Evolutionary conservation across 53 echinoderm and acorn worm species (phyloP).

Genomic region (Astropecten irregularis): DNA sequence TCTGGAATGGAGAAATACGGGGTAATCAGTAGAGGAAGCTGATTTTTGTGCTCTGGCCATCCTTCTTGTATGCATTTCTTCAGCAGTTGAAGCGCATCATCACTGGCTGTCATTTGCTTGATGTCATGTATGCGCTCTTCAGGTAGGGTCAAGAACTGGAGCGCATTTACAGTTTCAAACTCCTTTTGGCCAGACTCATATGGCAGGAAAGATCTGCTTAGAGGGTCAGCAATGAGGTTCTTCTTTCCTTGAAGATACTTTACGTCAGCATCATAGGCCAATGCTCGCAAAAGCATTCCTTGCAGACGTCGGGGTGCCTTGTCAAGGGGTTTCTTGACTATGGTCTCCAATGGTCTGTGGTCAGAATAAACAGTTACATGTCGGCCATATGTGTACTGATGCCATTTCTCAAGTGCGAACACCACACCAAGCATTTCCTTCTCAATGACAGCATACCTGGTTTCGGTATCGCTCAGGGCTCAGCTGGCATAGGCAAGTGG

Average conservation of each 20-base stretch:
- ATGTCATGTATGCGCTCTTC: background rate
- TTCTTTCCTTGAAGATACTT: too few relatives aligned
- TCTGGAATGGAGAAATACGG: slow-evolving; percentile 55
- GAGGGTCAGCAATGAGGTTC: too few relatives aligned
- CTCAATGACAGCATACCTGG: slow-evolving; percentile 59
- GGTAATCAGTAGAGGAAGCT: background rate
- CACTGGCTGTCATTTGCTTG: too few relatives aligned
- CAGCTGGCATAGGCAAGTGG: slow-evolving; percentile 68
- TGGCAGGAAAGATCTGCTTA: slow-evolving; percentile 53
- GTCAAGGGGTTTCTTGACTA: slow-evolving; percentile 56
- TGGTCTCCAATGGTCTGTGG: slow-evolving; percentile 58
- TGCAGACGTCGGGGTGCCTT: too few relatives aligned
- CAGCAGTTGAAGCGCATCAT: slow-evolving; percentile 13
- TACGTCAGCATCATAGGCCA: slow-evolving; percentile 55
- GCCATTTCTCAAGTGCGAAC: slow-evolving; percentile 67
- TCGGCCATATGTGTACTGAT: slow-evolving; percentile 74
- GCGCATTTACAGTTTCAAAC: slow-evolving; percentile 55
- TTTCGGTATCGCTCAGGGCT: slow-evolving; percentile 56
- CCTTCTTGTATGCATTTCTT: slow-evolving; percentile 43
- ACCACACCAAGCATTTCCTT: slow-evolving; percentile 74
- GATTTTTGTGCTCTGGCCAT: slow-evolving; percentile 60
- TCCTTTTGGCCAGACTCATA: slow-evolving; percentile 20
- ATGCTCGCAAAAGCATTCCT: slow-evolving; percentile 50
- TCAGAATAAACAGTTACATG: slow-evolving; percentile 54
- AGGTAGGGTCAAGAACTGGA: slow-evolving; percentile 3